Evolutionary conservation across 1,140 invertebrate species (phyloP), one percentile per base, ranked within the genome.

Genomic region (Paracyclopina nana): DNA sequence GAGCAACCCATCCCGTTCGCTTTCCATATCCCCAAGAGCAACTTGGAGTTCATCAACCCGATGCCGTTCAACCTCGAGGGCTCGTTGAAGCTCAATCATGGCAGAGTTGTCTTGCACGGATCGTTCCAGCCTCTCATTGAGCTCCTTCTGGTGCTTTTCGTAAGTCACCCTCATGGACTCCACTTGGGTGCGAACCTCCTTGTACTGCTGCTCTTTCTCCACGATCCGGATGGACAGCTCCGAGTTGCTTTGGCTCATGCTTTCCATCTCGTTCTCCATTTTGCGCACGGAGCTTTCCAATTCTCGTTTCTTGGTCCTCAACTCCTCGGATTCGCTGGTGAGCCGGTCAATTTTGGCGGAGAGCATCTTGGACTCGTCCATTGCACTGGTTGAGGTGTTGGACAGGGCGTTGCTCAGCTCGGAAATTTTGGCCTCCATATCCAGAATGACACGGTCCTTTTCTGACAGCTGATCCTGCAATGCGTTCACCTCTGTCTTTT

Each of bases 401-500:
- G 16, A n/a, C 6, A 52, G 4, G 22, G 42, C 12, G 22, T 12
- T 46, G 4, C 30, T 16, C 27, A 52, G 20, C n/a, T 45, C 34
- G 5, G 22, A 16, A 4, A 52, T 25, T 2, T 3, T 44, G 16
- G 34, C 25, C 27, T 52, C 27, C 8, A 20, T 34, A 27, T 52
- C 50, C 34, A 52, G 30, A n/a, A 52, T 52, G 4, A 14, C 25
- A 6, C 31, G 16, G 14, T 52, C 50, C 24, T 27, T 14, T 22
- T 52, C 50, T 3, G 31, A 46, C 2, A 52, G 16, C 6, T 45
- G 18, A 18, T 52, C 50, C 27, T 52, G 31, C 12, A 52, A 12
- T 12, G 34, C 18, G 31, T 52, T 52, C n/a, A 52, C 38, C 50
- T 52, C 50, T 6, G 16, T 27, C 41, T 52, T 52, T 22, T 43